Base-by-base conservation (phyloP, 2,888 invertebrate species). In the Drosophila pullipes region DNA sequence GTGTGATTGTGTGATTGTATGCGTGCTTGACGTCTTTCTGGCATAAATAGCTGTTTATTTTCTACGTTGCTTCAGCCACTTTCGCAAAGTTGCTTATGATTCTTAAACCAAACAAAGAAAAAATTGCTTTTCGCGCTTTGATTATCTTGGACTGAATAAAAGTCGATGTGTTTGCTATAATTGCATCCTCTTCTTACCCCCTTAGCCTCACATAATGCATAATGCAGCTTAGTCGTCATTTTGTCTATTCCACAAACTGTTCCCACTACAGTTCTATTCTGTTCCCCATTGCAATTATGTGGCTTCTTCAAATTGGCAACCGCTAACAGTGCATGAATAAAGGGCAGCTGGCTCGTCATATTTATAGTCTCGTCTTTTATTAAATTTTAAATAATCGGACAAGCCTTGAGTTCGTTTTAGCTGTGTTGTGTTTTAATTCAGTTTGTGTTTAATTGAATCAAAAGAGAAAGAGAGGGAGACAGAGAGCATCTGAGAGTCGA, bases 301-400 rank as follows among this genome's bases (percentile, higher is more conserved):
- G 89, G 85, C 81, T 89, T 88, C 89, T 58, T 31, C 41, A 39
- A 54, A 63, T 66, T 65, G 50, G 25, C n/a, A 16, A 61, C 13
- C 25, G 62, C 59, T 16, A 25, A 47, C 35, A 57, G 47, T 49
- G 61, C 28, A 47, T 49, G 28, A 59, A 52, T n/a, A 39, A 25
- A 37, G 63, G 44, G 69, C 59, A 67, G 64, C 28, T 41, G n/a
- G 28, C 39, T 49, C 11, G 37, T 39, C 31, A 59, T 13, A n/a
- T 55, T 31, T n/a, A 18, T 6, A 31, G 25, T 4, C 30, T 5
- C n/a, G 18, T 55, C 47, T 18, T 49, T 35, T 13, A 25, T 33
- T 25, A 18, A 31, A 44, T 63, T 25, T 54, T 2, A 58, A 44
- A 41, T 30, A 58, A 41, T n/a, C 41, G 16, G 39, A 16, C 22